These are phyloP conservation scores for Heloderma charlesbogerti DNA, from an alignment of 2,113 vertebrate genomes.

Conservation along the genomic window DNA sequence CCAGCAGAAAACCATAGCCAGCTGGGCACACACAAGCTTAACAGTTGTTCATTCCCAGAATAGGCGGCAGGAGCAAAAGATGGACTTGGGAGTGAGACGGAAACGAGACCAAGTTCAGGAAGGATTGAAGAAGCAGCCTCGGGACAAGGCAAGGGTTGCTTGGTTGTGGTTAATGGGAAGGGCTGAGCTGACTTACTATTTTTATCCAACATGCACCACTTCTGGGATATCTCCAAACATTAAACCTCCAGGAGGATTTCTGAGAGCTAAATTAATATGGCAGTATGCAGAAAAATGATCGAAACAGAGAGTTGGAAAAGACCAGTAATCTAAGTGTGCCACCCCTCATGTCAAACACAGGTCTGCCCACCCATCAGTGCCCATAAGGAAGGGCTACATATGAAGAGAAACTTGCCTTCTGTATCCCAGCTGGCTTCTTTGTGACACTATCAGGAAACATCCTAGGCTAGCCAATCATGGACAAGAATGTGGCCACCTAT, in stretches of 20 bases:
- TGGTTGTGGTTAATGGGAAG: background rate
- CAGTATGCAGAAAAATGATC: background rate
- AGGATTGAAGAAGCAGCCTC: background rate
- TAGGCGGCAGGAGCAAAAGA: background rate
- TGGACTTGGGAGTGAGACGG: background rate
- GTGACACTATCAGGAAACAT: background rate
- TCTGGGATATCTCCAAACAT: background rate
- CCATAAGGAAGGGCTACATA: background rate
- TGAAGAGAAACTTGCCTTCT: background rate
- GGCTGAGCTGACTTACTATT: background rate
- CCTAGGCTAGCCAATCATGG: background rate
- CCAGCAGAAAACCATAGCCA: background rate
- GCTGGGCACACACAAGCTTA: background rate
- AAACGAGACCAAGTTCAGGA: background rate
- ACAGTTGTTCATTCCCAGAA: background rate
- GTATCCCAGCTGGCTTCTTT: background rate
- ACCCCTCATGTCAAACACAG: background rate
- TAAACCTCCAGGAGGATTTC: background rate
- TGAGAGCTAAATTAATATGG: background rate
- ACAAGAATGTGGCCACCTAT: background rate
- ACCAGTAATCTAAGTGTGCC: background rate
- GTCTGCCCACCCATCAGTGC: background rate
- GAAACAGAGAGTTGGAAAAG: background rate
- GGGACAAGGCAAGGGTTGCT: background rate
- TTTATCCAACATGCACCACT: background rate